Conservation (phyloP, 2,113 vertebrate genomes). For the Syrrhaptes paradoxus region DNA sequence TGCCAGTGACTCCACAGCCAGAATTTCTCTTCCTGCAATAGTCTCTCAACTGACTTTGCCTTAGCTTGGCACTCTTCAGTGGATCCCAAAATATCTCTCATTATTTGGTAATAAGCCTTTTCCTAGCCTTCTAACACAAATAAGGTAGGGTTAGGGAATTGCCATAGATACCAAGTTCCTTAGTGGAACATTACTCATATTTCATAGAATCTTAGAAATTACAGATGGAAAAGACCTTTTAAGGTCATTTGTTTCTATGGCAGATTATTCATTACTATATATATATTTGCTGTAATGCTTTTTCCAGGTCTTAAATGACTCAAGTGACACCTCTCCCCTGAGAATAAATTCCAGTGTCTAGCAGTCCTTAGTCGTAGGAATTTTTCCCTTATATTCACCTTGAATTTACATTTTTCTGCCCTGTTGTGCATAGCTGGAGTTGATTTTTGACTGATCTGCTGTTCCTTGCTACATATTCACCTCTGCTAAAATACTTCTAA, state of each 20-base stretch:
- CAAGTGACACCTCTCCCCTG: neutral
- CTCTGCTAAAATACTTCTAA: neutral
- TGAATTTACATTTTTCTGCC: neutral
- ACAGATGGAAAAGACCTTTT: slow-evolving; percentile 16
- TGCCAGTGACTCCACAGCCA: neutral
- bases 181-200: slow-evolving; percentile 11
- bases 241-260: slow-evolving; percentile 6
- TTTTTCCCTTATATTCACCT: neutral
- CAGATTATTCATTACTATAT: neutral
- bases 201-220: slow-evolving; percentile 1
- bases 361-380: neutral
- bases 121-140: neutral
- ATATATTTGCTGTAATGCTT: neutral
- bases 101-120: neutral
- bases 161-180: neutral
- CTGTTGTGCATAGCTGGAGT: neutral
- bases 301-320: slow-evolving; percentile 11
- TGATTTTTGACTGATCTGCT: neutral
- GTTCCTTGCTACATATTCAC: neutral
- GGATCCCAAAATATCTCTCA: neutral
- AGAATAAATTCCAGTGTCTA: neutral
- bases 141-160: neutral
- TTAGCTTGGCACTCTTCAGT: neutral
- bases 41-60: neutral
- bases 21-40: neutral